Conservation (phyloP, 2,113 vertebrate genomes). For the Oreochromis spilurus region DNA sequence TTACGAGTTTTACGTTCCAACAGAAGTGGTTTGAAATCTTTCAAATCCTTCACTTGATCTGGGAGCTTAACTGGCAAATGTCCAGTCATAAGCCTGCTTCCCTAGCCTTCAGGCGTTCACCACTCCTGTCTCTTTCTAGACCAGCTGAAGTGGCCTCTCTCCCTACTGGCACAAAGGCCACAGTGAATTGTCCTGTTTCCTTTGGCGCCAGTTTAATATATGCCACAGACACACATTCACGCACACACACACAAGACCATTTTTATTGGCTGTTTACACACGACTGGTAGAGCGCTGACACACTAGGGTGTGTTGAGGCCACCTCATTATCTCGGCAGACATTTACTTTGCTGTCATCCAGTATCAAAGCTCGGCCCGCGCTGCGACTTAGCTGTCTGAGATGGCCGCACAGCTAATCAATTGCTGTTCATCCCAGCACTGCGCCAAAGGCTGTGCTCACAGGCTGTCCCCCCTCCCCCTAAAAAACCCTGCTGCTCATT, state of each 20-base stretch:
- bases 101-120: not conserved
- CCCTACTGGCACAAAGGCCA: not conserved
- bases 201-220: not conserved
- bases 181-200: not conserved
- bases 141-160: not conserved
- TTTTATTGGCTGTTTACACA: constrained; percentile 17
- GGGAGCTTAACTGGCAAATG: not conserved
- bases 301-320: not conserved
- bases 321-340: constrained; percentile 36
- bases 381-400: constrained; percentile 9
- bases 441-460: not conserved
- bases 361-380: not conserved
- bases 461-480: not conserved
- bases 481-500: constrained; percentile 18
- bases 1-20: not conserved
- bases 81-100: not conserved
- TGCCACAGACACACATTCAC: not conserved
- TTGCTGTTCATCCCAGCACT: not conserved
- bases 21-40: not conserved
- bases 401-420: constrained; percentile 23
- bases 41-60: not conserved
- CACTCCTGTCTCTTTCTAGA: not conserved
- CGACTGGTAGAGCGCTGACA: constrained; percentile 18
- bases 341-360: constrained; percentile 29
- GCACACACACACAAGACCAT: not conserved